A percentile compares a stretch with the other conserved stretches of the same genome.
Conservation (phyloP, 2,888 invertebrate genomes). For the Drosophila melanosoma region DNA sequence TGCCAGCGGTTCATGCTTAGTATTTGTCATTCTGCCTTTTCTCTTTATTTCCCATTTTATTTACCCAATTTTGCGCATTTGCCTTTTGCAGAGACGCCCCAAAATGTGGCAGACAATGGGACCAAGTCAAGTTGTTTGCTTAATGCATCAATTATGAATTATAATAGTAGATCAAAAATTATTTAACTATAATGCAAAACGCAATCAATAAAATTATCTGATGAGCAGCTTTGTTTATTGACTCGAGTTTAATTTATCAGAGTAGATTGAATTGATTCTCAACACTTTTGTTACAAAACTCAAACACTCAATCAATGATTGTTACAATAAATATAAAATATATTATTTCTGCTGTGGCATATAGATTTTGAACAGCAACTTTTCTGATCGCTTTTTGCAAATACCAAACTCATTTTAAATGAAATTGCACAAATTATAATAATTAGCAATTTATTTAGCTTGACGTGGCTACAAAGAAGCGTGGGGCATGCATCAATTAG, state of each 20-base stretch:
- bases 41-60: slow-evolving; percentile 18
- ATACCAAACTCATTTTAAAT: too few relatives aligned
- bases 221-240: slow-evolving; percentile 25
- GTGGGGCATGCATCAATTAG: slow-evolving; percentile 26
- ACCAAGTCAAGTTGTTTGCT: slow-evolving; percentile 31
- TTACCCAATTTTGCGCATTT: slow-evolving; percentile 55
- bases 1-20: slow-evolving; percentile 11
- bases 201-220: slow-evolving; percentile 34
- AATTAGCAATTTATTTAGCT: background rate
- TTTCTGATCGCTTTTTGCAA: background rate
- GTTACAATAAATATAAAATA: background rate
- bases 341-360: background rate
- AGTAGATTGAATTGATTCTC: background rate
- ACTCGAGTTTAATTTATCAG: slow-evolving; percentile 6
- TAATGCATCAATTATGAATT: slow-evolving; percentile 44
- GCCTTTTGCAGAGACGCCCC: slow-evolving; percentile 38
- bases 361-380: background rate
- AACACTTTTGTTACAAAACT: background rate
- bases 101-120: slow-evolving; percentile 27
- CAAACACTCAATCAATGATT: background rate
- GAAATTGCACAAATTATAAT: background rate
- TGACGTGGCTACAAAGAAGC: background rate
- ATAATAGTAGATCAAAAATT: slow-evolving; percentile 21
- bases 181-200: slow-evolving; percentile 17
- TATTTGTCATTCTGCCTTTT: slow-evolving; percentile 39